A percentile compares a stretch with the other conserved stretches of the same genome.
These are phyloP conservation scores for Gavia stellata DNA, from an alignment of 2,113 vertebrate genomes.

Conservation along the genomic window DNA sequence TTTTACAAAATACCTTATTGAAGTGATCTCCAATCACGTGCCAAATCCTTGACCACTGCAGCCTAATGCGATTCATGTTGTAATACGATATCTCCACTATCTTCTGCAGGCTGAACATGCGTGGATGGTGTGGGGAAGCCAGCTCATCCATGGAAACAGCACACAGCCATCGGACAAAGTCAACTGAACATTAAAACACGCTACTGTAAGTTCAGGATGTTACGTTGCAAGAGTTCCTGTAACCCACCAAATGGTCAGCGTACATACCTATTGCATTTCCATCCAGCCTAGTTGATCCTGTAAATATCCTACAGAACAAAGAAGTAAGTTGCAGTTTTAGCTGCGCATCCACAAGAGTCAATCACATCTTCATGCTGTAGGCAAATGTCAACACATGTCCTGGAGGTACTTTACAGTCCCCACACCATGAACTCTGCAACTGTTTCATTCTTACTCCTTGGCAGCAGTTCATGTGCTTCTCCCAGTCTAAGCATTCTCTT, in stretches of 20 bases:
- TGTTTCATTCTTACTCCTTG: not conserved
- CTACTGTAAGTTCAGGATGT: not conserved
- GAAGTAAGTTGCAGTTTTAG: not conserved
- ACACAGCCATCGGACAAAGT: conserved; percentile 96
- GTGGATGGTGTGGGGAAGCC: conserved; percentile 90
- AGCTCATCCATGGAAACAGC: conserved; percentile 97
- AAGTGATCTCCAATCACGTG: conserved; percentile 98
- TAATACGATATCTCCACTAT: conserved; percentile 99
- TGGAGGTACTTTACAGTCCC: not conserved
- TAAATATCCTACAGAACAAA: conserved; percentile 85
- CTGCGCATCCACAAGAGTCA: not conserved
- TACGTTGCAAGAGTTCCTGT: not conserved
- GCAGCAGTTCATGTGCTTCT: not conserved
- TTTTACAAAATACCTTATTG: conserved; percentile 83
- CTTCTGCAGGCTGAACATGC: conserved; percentile 99
- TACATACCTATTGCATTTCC: conserved; percentile 93
- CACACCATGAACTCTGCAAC: not conserved
- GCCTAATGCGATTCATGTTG: conserved; percentile 97
- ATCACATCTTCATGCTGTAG: not conserved
- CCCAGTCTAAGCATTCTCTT: not conserved
- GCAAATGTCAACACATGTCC: not conserved
- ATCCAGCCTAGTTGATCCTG: conserved; percentile 92
- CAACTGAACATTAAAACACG: conserved; percentile 74
- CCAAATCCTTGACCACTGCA: conserved; percentile 99
- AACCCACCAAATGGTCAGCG: not conserved